phyloP scores from a whole-genome alignment of 2,113 vertebrate genomes.

The Brienomyrus brachyistius region DNA sequence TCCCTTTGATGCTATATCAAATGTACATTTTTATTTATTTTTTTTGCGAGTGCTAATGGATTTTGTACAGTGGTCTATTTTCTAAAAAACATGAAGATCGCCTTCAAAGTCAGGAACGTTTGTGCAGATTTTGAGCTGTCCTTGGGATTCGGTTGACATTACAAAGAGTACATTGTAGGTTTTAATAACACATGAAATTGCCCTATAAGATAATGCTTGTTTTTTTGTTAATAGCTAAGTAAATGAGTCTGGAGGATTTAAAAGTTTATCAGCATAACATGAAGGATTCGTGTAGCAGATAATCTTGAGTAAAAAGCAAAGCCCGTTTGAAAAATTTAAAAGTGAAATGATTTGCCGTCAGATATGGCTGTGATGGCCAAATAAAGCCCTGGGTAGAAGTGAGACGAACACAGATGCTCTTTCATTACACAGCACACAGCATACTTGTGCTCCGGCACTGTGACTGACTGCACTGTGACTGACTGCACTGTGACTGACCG shows the following conservation, averaged over 20 bases:
- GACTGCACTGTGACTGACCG: background rate
- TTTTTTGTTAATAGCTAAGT: background rate
- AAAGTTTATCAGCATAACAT: background rate
- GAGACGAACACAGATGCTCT: conserved; percentile 28
- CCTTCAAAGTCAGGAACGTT: background rate
- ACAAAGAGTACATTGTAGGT: background rate
- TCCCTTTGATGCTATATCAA: background rate
- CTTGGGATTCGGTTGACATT: background rate
- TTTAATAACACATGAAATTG: background rate
- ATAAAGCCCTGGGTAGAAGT: conserved; percentile 51
- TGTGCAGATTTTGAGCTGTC: background rate
- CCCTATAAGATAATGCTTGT: background rate
- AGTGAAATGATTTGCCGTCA: conserved; percentile 50
- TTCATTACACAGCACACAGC: conserved; percentile 40
- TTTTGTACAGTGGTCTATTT: background rate
- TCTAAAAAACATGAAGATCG: background rate
- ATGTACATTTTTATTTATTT: background rate
- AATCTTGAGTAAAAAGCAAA: background rate
- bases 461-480: background rate
- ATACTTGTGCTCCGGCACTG: background rate
- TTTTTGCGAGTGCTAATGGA: background rate
- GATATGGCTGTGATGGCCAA: conserved; percentile 56
- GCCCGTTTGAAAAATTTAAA: conserved; percentile 1
- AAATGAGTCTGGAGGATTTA: background rate
- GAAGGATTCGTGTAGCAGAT: background rate